Evolutionary conservation across 2,113 vertebrate genomes (phyloP).

Genomic region (Nothocercus julius): DNA sequence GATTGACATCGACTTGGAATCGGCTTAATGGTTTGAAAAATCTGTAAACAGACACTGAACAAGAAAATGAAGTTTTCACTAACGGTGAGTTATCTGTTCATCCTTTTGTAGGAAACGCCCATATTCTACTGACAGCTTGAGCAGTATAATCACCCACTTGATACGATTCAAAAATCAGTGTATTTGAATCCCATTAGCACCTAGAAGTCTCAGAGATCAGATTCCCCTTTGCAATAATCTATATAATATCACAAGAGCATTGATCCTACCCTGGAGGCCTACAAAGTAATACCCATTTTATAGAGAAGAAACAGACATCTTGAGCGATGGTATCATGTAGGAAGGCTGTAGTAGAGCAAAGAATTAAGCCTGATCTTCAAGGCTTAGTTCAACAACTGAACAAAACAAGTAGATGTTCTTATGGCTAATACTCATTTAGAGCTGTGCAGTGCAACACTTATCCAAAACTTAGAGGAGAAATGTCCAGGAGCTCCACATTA

Average conservation of each 20-base stretch:
- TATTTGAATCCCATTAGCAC: conserved; percentile 33
- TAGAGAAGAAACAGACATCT: not conserved
- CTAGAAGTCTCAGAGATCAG: not conserved
- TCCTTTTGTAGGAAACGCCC: not conserved
- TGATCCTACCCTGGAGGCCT: not conserved
- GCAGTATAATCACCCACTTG: not conserved
- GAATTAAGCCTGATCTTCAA: not conserved
- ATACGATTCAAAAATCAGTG: not conserved
- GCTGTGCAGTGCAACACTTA: not conserved
- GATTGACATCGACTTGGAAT: not conserved
- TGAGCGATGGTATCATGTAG: not conserved
- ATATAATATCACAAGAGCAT: not conserved
- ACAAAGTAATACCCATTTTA: not conserved
- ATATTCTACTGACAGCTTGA: not conserved
- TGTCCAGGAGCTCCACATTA: not conserved
- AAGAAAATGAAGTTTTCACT: not conserved
- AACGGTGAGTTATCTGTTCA: not conserved
- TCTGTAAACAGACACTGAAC: not conserved
- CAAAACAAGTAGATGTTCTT: not conserved
- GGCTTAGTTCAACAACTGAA: not conserved
- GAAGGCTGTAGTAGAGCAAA: not conserved
- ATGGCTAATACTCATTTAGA: rapidly evolving
- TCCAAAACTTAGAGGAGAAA: not conserved
- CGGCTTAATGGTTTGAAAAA: not conserved
- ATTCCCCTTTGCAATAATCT: not conserved